A percentile compares a stretch with the other conserved stretches of the same genome.
phyloP scores from a whole-genome alignment of 2,113 vertebrate species.

The Gadus chalcogrammus region DNA sequence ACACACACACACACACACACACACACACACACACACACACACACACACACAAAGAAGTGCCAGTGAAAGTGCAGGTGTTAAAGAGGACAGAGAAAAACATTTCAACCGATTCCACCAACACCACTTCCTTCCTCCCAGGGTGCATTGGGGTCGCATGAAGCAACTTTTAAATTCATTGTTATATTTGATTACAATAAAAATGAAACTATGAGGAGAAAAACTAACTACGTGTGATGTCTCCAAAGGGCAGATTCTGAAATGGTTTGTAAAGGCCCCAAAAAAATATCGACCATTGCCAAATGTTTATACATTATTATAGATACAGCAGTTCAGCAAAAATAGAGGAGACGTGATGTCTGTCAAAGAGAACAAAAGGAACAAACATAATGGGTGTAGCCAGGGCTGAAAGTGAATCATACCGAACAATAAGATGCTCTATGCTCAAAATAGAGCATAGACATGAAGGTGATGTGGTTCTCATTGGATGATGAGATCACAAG shows the following conservation, averaged over 20 bases:
- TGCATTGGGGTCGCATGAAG: slow-evolving; percentile 15
- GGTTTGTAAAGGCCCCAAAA: no score
- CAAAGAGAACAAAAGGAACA: background rate
- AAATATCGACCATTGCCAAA: background rate
- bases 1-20: background rate
- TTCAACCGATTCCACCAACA: background rate
- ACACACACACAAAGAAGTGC: no score
- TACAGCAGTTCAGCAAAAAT: no score
- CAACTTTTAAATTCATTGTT: slow-evolving; percentile 9
- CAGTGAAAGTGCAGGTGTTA: background rate
- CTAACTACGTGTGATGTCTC: no score
- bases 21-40: no score
- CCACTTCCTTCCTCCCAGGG: slow-evolving; percentile 54
- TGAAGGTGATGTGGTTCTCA: background rate
- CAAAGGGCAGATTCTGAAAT: no score
- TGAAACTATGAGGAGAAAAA: no score
- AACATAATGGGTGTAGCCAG: background rate
- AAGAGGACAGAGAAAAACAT: background rate
- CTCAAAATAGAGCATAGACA: background rate
- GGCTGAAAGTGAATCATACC: background rate
- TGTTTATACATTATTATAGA: background rate
- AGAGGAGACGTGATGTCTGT: background rate
- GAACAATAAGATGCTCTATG: background rate
- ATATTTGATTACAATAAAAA: background rate
- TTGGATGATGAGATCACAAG: background rate